Conservation (phyloP, 2,888 invertebrate genomes). For the Acronicta aceris region DNA sequence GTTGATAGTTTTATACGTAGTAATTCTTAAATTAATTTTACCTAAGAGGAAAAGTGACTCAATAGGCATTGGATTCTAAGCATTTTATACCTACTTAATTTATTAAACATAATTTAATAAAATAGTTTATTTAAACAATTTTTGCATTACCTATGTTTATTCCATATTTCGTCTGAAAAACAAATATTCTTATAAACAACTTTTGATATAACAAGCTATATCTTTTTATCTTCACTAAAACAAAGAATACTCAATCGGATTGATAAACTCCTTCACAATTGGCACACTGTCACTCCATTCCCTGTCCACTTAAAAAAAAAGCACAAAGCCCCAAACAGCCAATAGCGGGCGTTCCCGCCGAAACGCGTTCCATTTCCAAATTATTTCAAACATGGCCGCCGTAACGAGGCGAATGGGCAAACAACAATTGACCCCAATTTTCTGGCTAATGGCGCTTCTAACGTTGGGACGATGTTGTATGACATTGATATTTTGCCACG, state of each 20-base stretch:
- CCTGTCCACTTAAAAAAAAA: constrained; percentile 56
- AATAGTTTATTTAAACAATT: too few species aligned
- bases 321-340: constrained; percentile 40
- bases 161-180: too few species aligned
- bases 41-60: not conserved
- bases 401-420: constrained; percentile 64
- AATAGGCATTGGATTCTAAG: too few species aligned
- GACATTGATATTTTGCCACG: constrained; percentile 55
- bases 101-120: too few species aligned
- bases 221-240: constrained; percentile 3
- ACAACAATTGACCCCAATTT: constrained; percentile 71
- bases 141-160: too few species aligned
- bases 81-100: too few species aligned
- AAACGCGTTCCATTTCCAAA: constrained; percentile 63
- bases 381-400: constrained; percentile 62
- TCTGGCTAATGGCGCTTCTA: constrained; percentile 53
- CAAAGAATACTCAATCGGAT: constrained; percentile 14
- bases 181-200: too few species aligned
- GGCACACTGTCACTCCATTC: constrained; percentile 43
- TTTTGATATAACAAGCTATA: too few species aligned
- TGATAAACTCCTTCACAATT: constrained; percentile 31
- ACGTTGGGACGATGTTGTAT: constrained; percentile 31
- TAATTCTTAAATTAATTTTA: not conserved
- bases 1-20: not conserved
- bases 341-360: constrained; percentile 49